Evolutionary conservation across 2,113 vertebrate genomes (phyloP).

Genomic region (Athene noctua): DNA sequence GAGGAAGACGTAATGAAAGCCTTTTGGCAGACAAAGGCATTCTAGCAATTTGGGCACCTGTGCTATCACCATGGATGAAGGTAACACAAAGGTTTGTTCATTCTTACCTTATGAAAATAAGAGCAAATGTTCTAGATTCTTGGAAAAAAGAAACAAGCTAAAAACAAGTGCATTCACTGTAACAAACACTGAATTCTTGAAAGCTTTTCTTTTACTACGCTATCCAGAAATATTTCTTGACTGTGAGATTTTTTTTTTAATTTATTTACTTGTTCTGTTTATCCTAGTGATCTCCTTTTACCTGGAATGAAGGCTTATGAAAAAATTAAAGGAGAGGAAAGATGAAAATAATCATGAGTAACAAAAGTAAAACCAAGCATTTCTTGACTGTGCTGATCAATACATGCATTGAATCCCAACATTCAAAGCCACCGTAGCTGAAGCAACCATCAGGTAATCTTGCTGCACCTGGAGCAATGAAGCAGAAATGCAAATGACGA

Average conservation of each 20-base stretch:
- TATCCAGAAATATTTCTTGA: background rate
- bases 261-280: background rate
- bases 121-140: background rate
- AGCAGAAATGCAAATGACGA: background rate
- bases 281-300: background rate
- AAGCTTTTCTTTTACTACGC: background rate
- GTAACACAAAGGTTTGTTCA: background rate
- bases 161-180: background rate
- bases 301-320: background rate
- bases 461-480: background rate
- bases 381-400: background rate
- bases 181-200: background rate
- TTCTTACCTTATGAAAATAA: background rate
- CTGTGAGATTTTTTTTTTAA: background rate
- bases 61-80: background rate
- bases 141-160: background rate
- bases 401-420: background rate
- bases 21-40: background rate
- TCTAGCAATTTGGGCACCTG: background rate
- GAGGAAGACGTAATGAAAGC: background rate
- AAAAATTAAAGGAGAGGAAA: background rate
- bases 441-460: background rate
- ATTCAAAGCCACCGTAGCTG: background rate
- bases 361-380: background rate
- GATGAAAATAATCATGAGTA: background rate